Evolutionary conservation across 2,113 vertebrate species (phyloP).

Genomic region (Bagarius yarrelli): DNA sequence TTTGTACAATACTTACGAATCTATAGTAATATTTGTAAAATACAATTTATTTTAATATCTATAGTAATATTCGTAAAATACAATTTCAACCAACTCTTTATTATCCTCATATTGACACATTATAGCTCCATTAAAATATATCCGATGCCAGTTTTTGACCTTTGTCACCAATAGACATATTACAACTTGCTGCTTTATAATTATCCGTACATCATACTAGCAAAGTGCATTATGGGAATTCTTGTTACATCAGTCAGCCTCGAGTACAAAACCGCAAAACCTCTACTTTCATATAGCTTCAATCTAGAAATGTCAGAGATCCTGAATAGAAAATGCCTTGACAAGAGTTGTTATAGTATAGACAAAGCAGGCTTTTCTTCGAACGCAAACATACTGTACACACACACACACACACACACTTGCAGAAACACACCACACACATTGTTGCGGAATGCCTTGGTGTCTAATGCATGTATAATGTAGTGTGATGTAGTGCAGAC

Average conservation of each 20-base stretch:
- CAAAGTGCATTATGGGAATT: background rate
- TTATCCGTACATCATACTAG: background rate
- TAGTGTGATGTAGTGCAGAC: conserved; percentile 39
- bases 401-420: conserved; percentile 6
- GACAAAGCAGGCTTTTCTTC: conserved; percentile 5
- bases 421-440: conserved; percentile 19
- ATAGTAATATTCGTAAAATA: too few relatives aligned
- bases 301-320: background rate
- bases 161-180: background rate
- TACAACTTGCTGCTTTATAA: background rate
- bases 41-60: too few relatives aligned
- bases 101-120: too few relatives aligned
- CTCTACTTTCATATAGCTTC: too few relatives aligned
- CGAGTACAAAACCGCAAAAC: background rate
- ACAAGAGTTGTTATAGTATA: background rate
- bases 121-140: background rate
- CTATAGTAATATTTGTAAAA: too few relatives aligned
- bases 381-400: background rate
- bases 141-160: background rate
- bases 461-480: conserved; percentile 38
- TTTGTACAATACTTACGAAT: too few relatives aligned
- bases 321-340: background rate
- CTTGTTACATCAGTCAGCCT: background rate
- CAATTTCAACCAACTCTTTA: too few relatives aligned
- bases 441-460: conserved; percentile 18